Base-by-base conservation (phyloP, 2,888 invertebrate species). In the Andricus quercusramuli region DNA sequence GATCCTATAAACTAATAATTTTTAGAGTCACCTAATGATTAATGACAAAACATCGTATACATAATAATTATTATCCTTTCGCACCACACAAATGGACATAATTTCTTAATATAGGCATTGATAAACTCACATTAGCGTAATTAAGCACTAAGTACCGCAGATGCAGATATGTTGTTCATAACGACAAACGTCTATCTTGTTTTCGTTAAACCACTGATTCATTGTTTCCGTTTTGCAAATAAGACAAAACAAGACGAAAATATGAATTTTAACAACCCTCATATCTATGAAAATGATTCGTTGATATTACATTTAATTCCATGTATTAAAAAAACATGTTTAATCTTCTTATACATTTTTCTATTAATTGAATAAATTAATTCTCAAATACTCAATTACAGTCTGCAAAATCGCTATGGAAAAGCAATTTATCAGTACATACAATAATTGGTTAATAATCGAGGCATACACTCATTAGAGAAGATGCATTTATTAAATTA, bases 131-230 rank as follows among this genome's bases (percentile, higher is more conserved):
- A 67, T 67, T 67, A 37, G 37, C 32, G 13, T 67, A 67, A 67
- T 67, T 67, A 65, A 29, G 65, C 65, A 65, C 20, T 32, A n/a
- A 66, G 37, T 20, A 66, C 32, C 32, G 13, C 32, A 70, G 44
- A 56, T 74, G 5, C 20, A 32, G 51, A 56, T 47, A 56, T 11
- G 6, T 59, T 8, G 17, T 51, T 44, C 15, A n/a, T 76, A 56
- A 76, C 37, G 76, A 76, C 32, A 76, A 56, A 76, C 59, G n/a
- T 37, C 25, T 76, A 76, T 76, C 76, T 76, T 76, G 76, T 76
- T 76, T 76, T 76, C 59, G 25, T 32, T 32, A 20, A 59, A 76
- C 59, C 37, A 32, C 44, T 70, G 20, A 8, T 70, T 76, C 62
- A n/a, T 29, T 56, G 11, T 29, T 37, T 29, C 29, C 20, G 62